Evolutionary conservation across 2,888 invertebrate genomes (phyloP).

Genomic region (Sacculina carcini): DNA sequence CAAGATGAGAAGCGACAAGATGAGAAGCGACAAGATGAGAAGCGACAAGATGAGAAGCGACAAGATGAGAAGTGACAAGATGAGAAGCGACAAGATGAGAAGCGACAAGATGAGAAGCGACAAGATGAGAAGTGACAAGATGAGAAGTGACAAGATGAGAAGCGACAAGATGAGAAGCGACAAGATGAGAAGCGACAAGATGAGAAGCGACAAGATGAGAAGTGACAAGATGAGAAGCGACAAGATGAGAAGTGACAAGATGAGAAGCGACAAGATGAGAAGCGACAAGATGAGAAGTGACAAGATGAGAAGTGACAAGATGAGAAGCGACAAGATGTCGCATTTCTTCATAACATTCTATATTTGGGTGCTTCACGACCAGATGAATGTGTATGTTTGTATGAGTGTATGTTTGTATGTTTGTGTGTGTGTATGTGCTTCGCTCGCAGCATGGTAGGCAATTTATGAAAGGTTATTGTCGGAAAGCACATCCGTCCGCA

Average conservation of each 20-base stretch:
- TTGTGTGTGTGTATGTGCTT: constrained; percentile 1
- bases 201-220: constrained; percentile 2
- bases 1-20: background rate
- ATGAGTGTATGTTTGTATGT: background rate
- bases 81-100: background rate
- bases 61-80: background rate
- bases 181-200: background rate
- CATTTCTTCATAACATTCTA: background rate
- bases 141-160: background rate
- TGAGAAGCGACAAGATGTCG: background rate
- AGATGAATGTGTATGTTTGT: too few species aligned
- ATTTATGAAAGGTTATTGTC: too few species aligned
- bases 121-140: background rate
- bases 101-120: background rate
- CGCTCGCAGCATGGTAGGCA: too few species aligned
- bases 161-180: constrained; percentile 4
- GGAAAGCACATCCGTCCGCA: too few species aligned
- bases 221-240: background rate
- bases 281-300: too few species aligned
- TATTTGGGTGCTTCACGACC: background rate
- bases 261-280: constrained; percentile 18
- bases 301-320: background rate
- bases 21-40: background rate
- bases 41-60: background rate
- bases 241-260: background rate